phyloP scores from a whole-genome alignment of 2,113 vertebrate species.

The Promerops cafer region DNA sequence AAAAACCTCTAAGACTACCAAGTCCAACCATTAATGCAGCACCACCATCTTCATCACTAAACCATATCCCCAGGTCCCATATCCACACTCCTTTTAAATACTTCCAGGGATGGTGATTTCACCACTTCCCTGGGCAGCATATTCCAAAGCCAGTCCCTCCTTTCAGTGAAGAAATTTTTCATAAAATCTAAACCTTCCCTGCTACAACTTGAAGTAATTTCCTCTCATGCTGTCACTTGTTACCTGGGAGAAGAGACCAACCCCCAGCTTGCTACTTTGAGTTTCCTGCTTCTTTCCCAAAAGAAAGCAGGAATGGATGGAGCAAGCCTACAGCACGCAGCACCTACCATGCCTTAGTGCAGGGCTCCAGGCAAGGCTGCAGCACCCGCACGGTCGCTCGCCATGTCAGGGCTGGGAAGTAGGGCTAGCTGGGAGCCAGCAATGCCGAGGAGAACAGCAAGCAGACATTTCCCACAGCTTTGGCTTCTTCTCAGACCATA shows the following conservation, averaged over 20 bases:
- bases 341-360: neutral
- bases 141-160: neutral
- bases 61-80: no score
- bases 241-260: neutral
- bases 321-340: neutral
- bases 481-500: neutral
- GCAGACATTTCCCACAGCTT: neutral
- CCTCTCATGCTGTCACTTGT: neutral
- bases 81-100: accelerated
- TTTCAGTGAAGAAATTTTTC: neutral
- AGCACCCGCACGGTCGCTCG: accelerated
- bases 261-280: neutral
- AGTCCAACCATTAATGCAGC: accelerated
- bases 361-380: neutral
- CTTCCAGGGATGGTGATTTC: neutral
- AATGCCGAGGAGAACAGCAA: accelerated
- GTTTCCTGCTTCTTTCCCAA: neutral
- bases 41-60: neutral
- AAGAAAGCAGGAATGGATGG: no score
- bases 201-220: neutral
- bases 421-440: neutral
- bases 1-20: neutral
- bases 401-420: accelerated
- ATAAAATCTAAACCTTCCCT: neutral
- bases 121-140: neutral